Evolutionary conservation across 53 echinoderm and acorn worm genomes (phyloP), one percentile per base, ranked within the genome.

Genomic region (Actinopyga echinites): DNA sequence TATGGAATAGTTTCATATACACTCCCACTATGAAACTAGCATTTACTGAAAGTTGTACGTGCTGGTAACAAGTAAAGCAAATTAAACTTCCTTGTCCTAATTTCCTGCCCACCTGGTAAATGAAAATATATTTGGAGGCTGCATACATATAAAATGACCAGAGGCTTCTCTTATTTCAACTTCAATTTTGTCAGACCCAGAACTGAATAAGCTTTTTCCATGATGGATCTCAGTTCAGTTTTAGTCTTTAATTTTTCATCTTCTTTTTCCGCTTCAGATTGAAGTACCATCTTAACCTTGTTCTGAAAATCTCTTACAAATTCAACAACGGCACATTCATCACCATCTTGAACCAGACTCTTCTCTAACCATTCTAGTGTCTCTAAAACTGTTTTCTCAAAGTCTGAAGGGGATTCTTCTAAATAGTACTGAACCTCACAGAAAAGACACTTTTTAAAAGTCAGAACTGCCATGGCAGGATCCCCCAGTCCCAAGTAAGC

Each of bases 361-460:
- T 55, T 77, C 77, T 77, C 33, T 55, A 77, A 54, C 77, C 53
- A 77, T 30, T 77, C n/a, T 2, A 55, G 28, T 1, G 77, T 56
- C 24, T 28, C 54, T 19, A 53, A 17, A 17, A 77, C 31, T 23
- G 13, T 55, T 53, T 31, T 24, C 21, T 77, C 77, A 77, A 77
- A 77, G n/a, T 77, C 54, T 2, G 49, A 21, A 4, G 77, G 77
- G 15, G 26, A 56, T 25, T 80, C 35, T 61, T 80, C 36, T 23
- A 22, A 23, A 45, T 80, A 80, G 38, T 80, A 80, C 58, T 35
- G 22, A 17, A 80, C 8, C 45, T 37, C 22, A 7, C 38, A 38
- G 24, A 13, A 60, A 37, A 80, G 81, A 30, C 81, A 80, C 58
- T 80, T 80, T 24, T 38, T 80, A 38, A 61, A 62, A 4, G 60